Conservation (phyloP, 2,888 invertebrate genomes). For the Aporophyla lueneburgensis region DNA sequence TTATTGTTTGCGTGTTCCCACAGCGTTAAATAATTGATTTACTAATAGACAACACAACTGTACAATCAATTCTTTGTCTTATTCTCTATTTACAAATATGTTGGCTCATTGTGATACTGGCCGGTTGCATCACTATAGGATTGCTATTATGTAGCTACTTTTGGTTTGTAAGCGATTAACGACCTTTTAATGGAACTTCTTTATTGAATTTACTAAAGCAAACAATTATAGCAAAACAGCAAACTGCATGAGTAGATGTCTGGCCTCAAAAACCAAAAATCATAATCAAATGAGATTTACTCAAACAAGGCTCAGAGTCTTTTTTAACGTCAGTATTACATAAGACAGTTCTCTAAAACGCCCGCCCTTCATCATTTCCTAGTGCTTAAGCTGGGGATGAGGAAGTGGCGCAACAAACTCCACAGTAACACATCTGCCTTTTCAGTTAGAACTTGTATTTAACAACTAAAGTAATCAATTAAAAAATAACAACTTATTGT, state of each 20-base stretch:
- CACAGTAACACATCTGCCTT: no score
- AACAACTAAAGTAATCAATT: background rate
- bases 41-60: constrained; percentile 53
- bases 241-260: background rate
- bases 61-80: constrained; percentile 55
- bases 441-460: background rate
- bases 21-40: constrained; percentile 51
- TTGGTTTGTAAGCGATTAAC: background rate
- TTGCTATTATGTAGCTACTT: background rate
- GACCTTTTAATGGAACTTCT: background rate
- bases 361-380: no score
- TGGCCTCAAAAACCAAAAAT: background rate
- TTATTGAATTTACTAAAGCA: background rate
- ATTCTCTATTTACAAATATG: constrained; percentile 42
- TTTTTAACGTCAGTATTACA: no score
- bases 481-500: background rate
- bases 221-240: background rate
- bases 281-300: no score
- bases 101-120: constrained; percentile 29
- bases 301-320: no score
- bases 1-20: constrained; percentile 61
- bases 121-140: constrained; percentile 20
- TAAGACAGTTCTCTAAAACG: no score
- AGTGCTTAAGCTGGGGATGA: no score
- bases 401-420: no score